A percentile compares a stretch with the other conserved stretches of the same genome.
Conservation (phyloP, 2,888 invertebrate genomes). For the Balanococcus diminutus region DNA sequence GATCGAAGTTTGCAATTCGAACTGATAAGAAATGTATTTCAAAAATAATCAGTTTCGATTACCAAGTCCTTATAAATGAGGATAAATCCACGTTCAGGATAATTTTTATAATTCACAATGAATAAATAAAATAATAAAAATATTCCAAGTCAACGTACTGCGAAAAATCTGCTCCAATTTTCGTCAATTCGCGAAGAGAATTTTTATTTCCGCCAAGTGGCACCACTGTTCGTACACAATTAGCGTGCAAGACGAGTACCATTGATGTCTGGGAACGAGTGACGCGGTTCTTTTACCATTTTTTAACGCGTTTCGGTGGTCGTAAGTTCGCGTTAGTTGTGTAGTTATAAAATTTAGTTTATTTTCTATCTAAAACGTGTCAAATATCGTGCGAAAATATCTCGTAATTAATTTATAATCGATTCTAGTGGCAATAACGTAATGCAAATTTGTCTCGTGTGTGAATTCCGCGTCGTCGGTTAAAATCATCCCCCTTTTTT, state of each 20-base stretch:
- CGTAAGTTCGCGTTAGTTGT: not conserved
- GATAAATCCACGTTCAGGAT: no score
- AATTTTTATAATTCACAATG: no score
- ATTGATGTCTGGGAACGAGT: conserved; percentile 18
- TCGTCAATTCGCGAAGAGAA: not conserved
- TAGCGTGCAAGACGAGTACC: conserved; percentile 27
- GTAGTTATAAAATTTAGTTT: not conserved
- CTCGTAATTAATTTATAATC: not conserved
- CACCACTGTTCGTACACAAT: not conserved
- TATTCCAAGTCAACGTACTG: no score
- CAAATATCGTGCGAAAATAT: not conserved
- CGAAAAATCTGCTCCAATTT: no score
- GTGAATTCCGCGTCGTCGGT: not conserved
- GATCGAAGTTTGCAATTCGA: no score
- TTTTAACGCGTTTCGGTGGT: not conserved
- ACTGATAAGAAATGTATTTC: no score
- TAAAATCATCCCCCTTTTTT: not conserved
- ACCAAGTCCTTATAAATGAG: no score
- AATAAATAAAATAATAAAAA: no score
- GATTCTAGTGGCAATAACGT: not conserved
- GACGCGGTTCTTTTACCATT: conserved; percentile 1
- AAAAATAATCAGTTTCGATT: no score
- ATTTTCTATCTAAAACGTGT: not conserved
- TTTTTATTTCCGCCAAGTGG: not conserved
- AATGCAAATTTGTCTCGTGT: not conserved